Evolutionary conservation across 2,888 invertebrate genomes (phyloP).

Genomic region (Apoda limacodes): DNA sequence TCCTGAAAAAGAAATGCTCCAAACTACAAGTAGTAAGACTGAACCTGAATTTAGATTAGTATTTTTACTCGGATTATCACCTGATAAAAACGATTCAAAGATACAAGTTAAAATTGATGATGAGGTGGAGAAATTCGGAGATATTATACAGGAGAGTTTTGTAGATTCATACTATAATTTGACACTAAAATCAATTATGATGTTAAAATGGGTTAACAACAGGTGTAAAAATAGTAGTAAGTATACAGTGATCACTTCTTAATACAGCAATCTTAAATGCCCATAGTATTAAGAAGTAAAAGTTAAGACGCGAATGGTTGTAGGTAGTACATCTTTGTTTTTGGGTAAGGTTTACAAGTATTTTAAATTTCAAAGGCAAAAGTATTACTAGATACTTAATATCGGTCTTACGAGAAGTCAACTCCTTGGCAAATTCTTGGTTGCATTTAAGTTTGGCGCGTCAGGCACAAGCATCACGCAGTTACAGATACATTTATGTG

Average conservation of each 20-base stretch:
- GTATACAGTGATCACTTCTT: slow-evolving; percentile 19
- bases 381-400: too few relatives aligned
- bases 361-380: too few relatives aligned
- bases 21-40: slow-evolving; percentile 19
- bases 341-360: too few relatives aligned
- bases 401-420: too few relatives aligned
- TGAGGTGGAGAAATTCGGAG: slow-evolving; percentile 76
- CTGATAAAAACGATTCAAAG: slow-evolving; percentile 66
- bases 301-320: neutral
- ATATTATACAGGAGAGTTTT: slow-evolving; percentile 87
- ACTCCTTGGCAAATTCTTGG: too few relatives aligned
- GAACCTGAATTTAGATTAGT: slow-evolving; percentile 45
- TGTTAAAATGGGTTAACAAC: slow-evolving; percentile 82
- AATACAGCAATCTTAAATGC: too few relatives aligned
- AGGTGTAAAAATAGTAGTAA: slow-evolving; percentile 72
- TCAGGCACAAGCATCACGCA: too few relatives aligned
- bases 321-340: too few relatives aligned
- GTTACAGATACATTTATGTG: too few relatives aligned
- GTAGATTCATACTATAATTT: slow-evolving; percentile 88
- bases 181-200: slow-evolving; percentile 86
- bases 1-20: slow-evolving; percentile 23
- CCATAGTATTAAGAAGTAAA: neutral
- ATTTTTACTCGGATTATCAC: slow-evolving; percentile 72
- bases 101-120: slow-evolving; percentile 73
- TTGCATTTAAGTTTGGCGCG: too few relatives aligned